phyloP scores from a whole-genome alignment of 2,797 vertebrate genomes.

The Dipus sagitta region DNA sequence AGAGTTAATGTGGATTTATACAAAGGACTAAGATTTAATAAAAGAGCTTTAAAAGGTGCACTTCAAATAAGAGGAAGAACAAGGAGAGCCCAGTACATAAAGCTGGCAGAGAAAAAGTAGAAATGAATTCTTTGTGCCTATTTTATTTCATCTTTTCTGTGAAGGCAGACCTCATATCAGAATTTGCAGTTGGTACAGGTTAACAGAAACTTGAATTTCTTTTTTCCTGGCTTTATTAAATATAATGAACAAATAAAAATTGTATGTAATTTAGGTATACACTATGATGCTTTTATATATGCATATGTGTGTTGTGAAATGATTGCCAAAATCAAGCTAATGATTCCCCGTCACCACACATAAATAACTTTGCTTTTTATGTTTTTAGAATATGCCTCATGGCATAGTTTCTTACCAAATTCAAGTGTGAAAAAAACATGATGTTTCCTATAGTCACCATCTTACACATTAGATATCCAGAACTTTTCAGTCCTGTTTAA shows the following conservation, averaged over 20 bases:
- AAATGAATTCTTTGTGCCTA: background rate
- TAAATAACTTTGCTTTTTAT: background rate
- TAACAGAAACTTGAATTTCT: background rate
- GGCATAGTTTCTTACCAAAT: background rate
- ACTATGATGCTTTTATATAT: background rate
- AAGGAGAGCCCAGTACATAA: background rate
- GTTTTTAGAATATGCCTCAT: background rate
- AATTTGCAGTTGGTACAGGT: background rate
- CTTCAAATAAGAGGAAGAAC: background rate
- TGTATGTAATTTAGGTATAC: background rate
- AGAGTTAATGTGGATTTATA: background rate
- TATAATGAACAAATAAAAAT: background rate
- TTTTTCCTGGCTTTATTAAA: background rate
- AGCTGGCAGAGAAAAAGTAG: background rate
- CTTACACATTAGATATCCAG: background rate
- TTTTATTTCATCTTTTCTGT: background rate
- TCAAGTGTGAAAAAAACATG: background rate
- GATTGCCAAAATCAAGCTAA: background rate
- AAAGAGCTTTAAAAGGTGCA: slow-evolving; percentile 10
- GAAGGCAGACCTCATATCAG: background rate
- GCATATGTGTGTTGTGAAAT: background rate
- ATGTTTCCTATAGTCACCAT: background rate
- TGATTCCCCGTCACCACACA: background rate
- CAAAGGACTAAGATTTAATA: background rate
- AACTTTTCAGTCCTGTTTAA: background rate